Base-by-base conservation (phyloP, 2,113 vertebrate genomes). In the Saguinus midas region DNA sequence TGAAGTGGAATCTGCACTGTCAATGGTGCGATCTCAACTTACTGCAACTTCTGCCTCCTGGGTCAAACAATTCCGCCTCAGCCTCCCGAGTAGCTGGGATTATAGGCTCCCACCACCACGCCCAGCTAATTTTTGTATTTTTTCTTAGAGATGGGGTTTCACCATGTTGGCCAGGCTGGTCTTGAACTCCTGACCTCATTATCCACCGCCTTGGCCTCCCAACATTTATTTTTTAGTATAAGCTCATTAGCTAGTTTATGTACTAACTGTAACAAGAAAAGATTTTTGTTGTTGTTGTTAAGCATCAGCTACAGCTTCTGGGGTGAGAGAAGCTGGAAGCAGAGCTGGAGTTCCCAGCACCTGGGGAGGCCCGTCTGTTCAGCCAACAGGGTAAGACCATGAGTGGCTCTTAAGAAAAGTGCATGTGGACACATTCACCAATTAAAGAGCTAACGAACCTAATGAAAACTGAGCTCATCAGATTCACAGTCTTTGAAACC, bases 151-250 rank as follows among this genome's bases (percentile, higher is more conserved):
- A 32, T 13, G 5, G 12, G 27, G 5, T 32, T 64, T 64, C 27
- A 64, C 5, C 27, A 32, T 64, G 27, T 64, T 29, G 61, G 61
- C 27, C 61, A 32, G 61, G 5, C 27, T 64, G 61, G 61, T 64
- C 61, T 64, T 13, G 27, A 64, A 64, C 61, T 64, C 11, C 58
- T 64, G 58, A 64, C 11, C 58, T 64, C 11, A 27, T 29, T 25
- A 64, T 64, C 61, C 61, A 64, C 61, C 5, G 0, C 27, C 61
- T 64, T 29, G 27, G 27, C 12, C n/a, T 10, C 61, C 61, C 61
- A 64, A 64, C 27, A 20, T 96, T 78, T 91, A 29, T 92, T 96
- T n/a, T 87, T 76, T 61, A 58, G 35, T 66, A 64, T 85, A 75
- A 95, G 6, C 64, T 95, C 32, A 89, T 72, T 90, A 76, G 32